Evolutionary conservation across 1,140 invertebrate species (phyloP).

Genomic region (Cydia splendana): DNA sequence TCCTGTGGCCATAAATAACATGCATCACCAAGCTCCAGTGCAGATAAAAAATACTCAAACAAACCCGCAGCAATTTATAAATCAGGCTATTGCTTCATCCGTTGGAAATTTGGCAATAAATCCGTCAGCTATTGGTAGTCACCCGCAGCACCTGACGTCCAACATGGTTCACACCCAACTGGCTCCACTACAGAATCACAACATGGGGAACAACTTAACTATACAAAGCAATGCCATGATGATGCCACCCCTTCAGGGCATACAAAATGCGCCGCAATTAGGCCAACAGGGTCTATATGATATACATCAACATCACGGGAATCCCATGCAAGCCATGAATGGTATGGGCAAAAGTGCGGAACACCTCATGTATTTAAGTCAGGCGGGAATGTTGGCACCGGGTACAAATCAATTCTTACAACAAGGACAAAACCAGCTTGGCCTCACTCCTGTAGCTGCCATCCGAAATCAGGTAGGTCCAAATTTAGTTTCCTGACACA

Average conservation of each 20-base stretch:
- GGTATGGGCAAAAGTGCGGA: slow-evolving; percentile 82
- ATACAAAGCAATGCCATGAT: slow-evolving; percentile 74
- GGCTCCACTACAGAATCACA: slow-evolving; percentile 73
- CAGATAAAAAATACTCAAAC: slow-evolving; percentile 80
- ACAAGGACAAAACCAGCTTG: slow-evolving; percentile 81
- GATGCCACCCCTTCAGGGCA: slow-evolving; percentile 70
- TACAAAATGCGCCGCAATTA: slow-evolving; percentile 71
- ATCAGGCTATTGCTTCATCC: slow-evolving; percentile 79
- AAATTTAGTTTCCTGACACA: neutral
- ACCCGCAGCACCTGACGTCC: slow-evolving; percentile 70
- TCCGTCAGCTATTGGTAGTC: slow-evolving; percentile 81
- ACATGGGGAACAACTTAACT: slow-evolving; percentile 67
- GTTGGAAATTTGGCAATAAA: slow-evolving; percentile 81
- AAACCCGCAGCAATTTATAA: slow-evolving; percentile 80
- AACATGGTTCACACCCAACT: slow-evolving; percentile 78
- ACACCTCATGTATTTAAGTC: slow-evolving; percentile 85
- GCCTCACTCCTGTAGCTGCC: slow-evolving; percentile 80
- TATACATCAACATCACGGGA: slow-evolving; percentile 78
- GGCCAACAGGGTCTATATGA: slow-evolving; percentile 80
- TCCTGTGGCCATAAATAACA: slow-evolving; percentile 73
- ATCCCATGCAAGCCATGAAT: slow-evolving; percentile 79
- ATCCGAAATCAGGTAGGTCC: slow-evolving; percentile 79
- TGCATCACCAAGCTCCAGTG: slow-evolving; percentile 64
- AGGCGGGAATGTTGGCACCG: slow-evolving; percentile 83
- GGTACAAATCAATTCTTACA: slow-evolving; percentile 83